phyloP scores from a whole-genome alignment of 2,113 vertebrate species.

The Nanorana parkeri region DNA sequence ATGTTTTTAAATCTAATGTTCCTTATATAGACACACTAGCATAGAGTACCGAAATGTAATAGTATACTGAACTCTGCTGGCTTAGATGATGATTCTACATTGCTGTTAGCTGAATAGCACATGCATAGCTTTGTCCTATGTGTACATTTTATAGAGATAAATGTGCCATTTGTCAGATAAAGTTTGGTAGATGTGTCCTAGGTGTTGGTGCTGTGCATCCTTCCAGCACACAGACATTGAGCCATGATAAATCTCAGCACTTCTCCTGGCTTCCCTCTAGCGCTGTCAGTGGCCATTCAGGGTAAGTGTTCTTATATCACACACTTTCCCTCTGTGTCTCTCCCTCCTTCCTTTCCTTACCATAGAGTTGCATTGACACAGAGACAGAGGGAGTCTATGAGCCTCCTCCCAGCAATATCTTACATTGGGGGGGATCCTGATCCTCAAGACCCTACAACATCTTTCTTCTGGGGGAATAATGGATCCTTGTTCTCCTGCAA shows the following conservation, averaged over 20 bases:
- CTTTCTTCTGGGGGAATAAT: conserved; percentile 46
- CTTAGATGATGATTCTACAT: too few relatives aligned
- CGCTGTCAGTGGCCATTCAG: conserved; percentile 35
- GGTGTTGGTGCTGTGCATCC: too few relatives aligned
- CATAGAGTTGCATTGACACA: conserved; percentile 59
- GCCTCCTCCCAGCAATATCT: conserved; percentile 56
- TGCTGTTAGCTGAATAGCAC: too few relatives aligned
- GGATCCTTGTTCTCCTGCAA: conserved; percentile 51
- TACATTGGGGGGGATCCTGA: conserved; percentile 51
- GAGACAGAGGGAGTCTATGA: conserved; percentile 59
- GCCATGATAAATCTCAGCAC: conserved; percentile 43
- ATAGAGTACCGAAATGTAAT: too few relatives aligned
- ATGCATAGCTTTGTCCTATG: too few relatives aligned
- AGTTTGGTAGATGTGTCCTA: too few relatives aligned
- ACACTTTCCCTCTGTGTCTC: conserved; percentile 41
- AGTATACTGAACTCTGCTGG: too few relatives aligned
- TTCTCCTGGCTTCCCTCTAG: conserved; percentile 28
- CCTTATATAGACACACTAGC: too few relatives aligned
- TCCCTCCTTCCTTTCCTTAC: conserved; percentile 56
- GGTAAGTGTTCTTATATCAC: conserved; percentile 26
- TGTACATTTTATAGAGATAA: too few relatives aligned
- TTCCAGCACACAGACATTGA: not conserved
- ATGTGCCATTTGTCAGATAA: too few relatives aligned
- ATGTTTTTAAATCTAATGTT: too few relatives aligned
- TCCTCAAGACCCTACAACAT: conserved; percentile 53